Percentiles rank a stretch among this genome's conserved stretches.
phyloP scores from a whole-genome alignment of 2,797 vertebrate species.

The Corythornis leucogaster region DNA sequence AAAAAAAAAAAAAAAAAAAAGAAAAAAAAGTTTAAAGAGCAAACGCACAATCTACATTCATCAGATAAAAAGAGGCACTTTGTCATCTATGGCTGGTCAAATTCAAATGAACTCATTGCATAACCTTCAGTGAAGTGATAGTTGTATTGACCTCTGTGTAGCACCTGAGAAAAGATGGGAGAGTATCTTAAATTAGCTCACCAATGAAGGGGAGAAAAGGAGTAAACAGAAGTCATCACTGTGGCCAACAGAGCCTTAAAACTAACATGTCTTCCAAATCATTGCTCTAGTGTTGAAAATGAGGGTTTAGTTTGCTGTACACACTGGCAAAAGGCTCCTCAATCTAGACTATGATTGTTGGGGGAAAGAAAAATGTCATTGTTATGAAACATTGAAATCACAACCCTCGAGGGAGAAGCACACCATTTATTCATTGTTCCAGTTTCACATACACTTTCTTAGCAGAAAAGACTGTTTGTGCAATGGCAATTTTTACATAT shows the following conservation, averaged over 20 bases:
- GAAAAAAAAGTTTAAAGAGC: background rate
- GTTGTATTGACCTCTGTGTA: background rate
- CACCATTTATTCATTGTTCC: background rate
- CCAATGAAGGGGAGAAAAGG: background rate
- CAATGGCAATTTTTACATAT: background rate
- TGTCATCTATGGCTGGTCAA: background rate
- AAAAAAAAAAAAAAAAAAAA: background rate
- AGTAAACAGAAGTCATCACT: rapidly evolving
- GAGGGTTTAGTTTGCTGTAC: background rate
- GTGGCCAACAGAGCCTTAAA: background rate
- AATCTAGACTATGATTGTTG: background rate
- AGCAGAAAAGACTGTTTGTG: background rate
- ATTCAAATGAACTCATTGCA: background rate
- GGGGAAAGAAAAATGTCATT: background rate
- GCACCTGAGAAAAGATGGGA: background rate
- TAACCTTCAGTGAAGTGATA: background rate
- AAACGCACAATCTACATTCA: background rate
- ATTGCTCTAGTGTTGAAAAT: background rate
- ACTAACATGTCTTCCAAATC: background rate
- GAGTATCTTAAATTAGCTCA: background rate
- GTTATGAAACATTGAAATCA: background rate
- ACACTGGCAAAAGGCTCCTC: background rate
- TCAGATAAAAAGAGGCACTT: background rate
- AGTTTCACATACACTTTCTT: background rate
- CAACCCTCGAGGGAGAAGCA: background rate